These are phyloP conservation scores for Siniperca knerii DNA, from an alignment of 2,113 vertebrate species.

Conservation along the genomic window DNA sequence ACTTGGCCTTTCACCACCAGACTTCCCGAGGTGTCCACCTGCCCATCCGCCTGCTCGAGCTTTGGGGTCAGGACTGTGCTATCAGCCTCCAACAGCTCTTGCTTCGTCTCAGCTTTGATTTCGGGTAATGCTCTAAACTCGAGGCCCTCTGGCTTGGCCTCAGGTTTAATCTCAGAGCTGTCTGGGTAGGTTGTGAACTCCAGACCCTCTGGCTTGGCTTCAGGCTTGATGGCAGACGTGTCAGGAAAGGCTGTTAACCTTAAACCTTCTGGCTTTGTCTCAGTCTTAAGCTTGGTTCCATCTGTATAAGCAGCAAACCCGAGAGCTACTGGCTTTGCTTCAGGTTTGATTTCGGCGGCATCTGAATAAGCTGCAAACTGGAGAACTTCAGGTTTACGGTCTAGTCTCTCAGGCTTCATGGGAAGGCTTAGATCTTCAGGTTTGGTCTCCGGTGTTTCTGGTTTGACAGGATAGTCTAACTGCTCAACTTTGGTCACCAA, in stretches of 20 bases:
- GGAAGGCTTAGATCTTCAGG: conserved; percentile 60
- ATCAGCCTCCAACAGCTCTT: conserved; percentile 78
- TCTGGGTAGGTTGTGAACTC: conserved; percentile 59
- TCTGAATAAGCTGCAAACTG: conserved; percentile 45
- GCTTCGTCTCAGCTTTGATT: conserved; percentile 75
- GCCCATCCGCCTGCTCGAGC: conserved; percentile 75
- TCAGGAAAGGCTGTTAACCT: conserved; percentile 28
- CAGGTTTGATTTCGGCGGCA: conserved; percentile 41
- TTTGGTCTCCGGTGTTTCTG: conserved; percentile 56
- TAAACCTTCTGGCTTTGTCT: conserved; percentile 56
- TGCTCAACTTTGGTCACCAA: conserved; percentile 62
- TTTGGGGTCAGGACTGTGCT: conserved; percentile 81
- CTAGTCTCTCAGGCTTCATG: conserved; percentile 54
- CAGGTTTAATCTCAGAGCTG: conserved; percentile 63
- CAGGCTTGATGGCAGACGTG: conserved; percentile 50
- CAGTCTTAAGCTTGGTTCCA: conserved; percentile 27
- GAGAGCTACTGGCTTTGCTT: conserved; percentile 48
- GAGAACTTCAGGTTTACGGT: conserved; percentile 55
- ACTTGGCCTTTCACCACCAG: conserved; percentile 74
- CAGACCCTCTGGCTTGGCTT: conserved; percentile 57
- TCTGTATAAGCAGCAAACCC: conserved; percentile 23
- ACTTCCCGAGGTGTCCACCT: conserved; percentile 62
- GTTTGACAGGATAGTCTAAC: conserved; percentile 59
- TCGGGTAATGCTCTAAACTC: conserved; percentile 23
- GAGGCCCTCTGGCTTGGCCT: conserved; percentile 51